These are phyloP conservation scores for Parelbella ahira DNA, from an alignment of 2,888 invertebrate genomes.

Conservation along the genomic window DNA sequence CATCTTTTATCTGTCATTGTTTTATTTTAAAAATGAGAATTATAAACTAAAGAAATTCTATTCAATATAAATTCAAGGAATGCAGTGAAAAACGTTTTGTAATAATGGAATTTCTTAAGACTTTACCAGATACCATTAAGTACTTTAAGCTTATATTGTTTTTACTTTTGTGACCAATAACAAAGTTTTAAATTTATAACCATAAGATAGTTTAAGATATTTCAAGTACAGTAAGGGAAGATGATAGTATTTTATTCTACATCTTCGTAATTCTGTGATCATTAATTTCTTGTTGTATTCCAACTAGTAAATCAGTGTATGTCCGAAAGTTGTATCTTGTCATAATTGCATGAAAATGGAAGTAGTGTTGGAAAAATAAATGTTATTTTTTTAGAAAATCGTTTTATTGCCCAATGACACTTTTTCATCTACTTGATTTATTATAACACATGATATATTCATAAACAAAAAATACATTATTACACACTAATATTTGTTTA, in stretches of 20 bases:
- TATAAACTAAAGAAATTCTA: slow-evolving; percentile 21
- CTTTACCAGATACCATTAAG: slow-evolving; percentile 61
- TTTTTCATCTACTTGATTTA: no score
- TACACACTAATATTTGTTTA: slow-evolving; percentile 15
- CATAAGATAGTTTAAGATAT: slow-evolving; percentile 65
- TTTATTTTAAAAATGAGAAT: slow-evolving; percentile 26
- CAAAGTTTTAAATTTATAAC: slow-evolving; percentile 60
- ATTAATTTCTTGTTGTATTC: slow-evolving; percentile 68
- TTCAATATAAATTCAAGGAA: slow-evolving; percentile 14
- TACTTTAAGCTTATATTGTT: slow-evolving; percentile 60
- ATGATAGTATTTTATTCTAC: slow-evolving; percentile 65
- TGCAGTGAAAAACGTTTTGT: slow-evolving; percentile 21
- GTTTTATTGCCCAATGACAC: no score
- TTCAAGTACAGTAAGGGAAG: slow-evolving; percentile 64
- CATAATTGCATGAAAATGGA: slow-evolving; percentile 74
- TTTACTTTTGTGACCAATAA: slow-evolving; percentile 75
- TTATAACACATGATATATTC: no score
- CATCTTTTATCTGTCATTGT: no score
- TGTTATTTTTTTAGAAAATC: slow-evolving; percentile 78
- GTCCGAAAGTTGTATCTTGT: slow-evolving; percentile 62
- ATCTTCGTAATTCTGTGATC: slow-evolving; percentile 76
- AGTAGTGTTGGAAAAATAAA: slow-evolving; percentile 73
- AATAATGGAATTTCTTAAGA: slow-evolving; percentile 53
- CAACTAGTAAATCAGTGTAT: slow-evolving; percentile 62
- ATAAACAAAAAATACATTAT: not conserved